Percentiles rank a stretch among this genome's conserved stretches.
Evolutionary conservation across 2,113 vertebrate genomes (phyloP).

Genomic region (Capreolus pygargus): DNA sequence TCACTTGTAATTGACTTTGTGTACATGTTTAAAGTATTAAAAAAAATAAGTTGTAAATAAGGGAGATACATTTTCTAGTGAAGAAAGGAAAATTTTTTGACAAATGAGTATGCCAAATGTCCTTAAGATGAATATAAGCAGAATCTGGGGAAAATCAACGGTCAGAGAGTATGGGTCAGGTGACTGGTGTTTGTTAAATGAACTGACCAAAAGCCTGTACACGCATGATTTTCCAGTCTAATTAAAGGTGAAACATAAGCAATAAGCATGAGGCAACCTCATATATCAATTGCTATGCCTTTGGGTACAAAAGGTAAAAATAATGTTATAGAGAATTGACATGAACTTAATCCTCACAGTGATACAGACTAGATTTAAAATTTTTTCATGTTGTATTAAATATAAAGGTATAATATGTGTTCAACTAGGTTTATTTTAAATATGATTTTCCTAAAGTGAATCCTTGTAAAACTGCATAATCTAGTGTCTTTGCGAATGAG

Average conservation of each 20-base stretch:
- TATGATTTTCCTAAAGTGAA: constrained; percentile 53
- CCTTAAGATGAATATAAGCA: constrained; percentile 78
- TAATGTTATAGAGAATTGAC: constrained; percentile 53
- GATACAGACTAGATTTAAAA: constrained; percentile 58
- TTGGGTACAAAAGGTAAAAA: constrained; percentile 34
- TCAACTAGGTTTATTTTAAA: constrained; percentile 56
- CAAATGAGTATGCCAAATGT: constrained; percentile 68
- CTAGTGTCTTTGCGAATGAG: constrained; percentile 39
- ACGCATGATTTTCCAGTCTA: constrained; percentile 78
- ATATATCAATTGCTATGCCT: constrained; percentile 63
- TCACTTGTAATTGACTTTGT: background rate
- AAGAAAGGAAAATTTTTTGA: constrained; percentile 65
- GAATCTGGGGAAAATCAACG: constrained; percentile 81
- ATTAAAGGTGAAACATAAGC: constrained; percentile 78
- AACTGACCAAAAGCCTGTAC: constrained; percentile 65
- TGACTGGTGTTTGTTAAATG: constrained; percentile 80
- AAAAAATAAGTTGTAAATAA: constrained; percentile 25
- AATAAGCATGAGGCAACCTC: constrained; percentile 64
- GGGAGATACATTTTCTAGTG: constrained; percentile 52
- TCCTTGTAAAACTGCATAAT: constrained; percentile 55
- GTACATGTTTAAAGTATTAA: background rate
- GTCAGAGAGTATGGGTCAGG: constrained; percentile 77
- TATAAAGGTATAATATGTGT: constrained; percentile 64
- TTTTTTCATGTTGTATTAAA: constrained; percentile 75
- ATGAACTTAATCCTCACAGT: background rate